phyloP scores from a whole-genome alignment of 37 sponge, comb jelly and placozoan species.

The Halichondria panicea region DNA sequence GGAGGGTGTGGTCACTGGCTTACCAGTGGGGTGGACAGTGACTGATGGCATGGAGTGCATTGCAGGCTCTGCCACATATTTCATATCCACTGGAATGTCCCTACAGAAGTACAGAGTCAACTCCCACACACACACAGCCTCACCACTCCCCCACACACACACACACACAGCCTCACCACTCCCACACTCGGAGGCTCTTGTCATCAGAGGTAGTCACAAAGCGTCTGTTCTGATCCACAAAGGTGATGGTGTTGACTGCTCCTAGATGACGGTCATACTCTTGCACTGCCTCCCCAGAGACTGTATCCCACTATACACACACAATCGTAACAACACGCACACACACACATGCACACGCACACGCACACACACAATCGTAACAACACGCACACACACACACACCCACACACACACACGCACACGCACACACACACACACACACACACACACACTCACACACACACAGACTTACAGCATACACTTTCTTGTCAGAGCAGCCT shows the following conservation, averaged over 20 bases:
- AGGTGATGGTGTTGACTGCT: constrained; percentile 96
- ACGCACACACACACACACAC: no score
- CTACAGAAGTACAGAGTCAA: constrained; percentile 5
- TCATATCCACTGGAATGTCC: constrained; percentile 98
- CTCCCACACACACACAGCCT: neutral
- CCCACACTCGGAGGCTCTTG: constrained; percentile 98
- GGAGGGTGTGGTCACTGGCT: constrained; percentile 1
- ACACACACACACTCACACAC: no score
- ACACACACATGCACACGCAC: no score
- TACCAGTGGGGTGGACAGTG: constrained; percentile 77
- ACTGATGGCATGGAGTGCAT: constrained; percentile 97
- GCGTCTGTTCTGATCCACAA: constrained; percentile 94
- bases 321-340: no score
- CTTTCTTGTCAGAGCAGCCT: constrained; percentile 95
- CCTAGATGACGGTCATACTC: constrained; percentile 99
- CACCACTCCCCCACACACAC: constrained; percentile 6
- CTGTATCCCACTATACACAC: constrained; percentile 95
- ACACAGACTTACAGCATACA: constrained; percentile 75
- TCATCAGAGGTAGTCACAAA: constrained; percentile 99
- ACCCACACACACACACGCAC: no score
- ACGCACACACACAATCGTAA: no score
- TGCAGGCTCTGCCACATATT: constrained; percentile 96
- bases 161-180: constrained; percentile 75
- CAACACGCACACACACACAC: no score
- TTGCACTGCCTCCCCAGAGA: constrained; percentile 85